phyloP scores from a whole-genome alignment of 1,140 invertebrate genomes.

The Caenorhabditis inopinata region DNA sequence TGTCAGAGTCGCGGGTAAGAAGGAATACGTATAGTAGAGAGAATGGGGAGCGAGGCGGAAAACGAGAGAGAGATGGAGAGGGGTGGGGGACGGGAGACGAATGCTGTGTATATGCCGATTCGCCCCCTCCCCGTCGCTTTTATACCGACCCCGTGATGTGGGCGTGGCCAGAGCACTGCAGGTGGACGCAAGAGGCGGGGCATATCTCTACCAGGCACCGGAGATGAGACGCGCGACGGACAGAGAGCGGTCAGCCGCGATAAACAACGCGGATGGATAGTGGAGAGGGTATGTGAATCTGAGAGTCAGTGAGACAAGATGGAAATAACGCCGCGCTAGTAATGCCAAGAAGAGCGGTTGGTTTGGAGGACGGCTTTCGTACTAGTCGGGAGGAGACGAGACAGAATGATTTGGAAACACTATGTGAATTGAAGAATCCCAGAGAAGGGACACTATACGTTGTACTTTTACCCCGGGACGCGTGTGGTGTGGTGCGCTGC shows the following conservation, averaged over 20 bases:
- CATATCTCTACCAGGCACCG: conserved; percentile 18
- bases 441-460: conserved; percentile 22
- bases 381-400: conserved; percentile 14
- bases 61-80: not conserved
- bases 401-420: not conserved
- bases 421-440: not conserved
- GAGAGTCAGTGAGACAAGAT: not conserved
- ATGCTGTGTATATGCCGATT: conserved; percentile 26
- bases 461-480: conserved; percentile 21
- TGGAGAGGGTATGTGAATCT: not conserved
- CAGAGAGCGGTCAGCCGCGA: conserved; percentile 30
- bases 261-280: conserved; percentile 27
- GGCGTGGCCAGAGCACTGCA: conserved; percentile 29
- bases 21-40: not conserved
- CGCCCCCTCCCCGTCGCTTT: not conserved
- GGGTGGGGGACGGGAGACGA: not conserved
- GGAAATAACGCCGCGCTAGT: conserved; percentile 4
- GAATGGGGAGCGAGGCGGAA: not conserved
- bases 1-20: not conserved
- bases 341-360: conserved; percentile 32
- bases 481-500: conserved; percentile 15
- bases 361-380: conserved; percentile 29
- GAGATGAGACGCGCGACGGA: conserved; percentile 21
- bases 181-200: conserved; percentile 13
- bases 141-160: conserved; percentile 16